phyloP scores from a whole-genome alignment of 1,140 invertebrate genomes.

The Drosophila arawakana region DNA sequence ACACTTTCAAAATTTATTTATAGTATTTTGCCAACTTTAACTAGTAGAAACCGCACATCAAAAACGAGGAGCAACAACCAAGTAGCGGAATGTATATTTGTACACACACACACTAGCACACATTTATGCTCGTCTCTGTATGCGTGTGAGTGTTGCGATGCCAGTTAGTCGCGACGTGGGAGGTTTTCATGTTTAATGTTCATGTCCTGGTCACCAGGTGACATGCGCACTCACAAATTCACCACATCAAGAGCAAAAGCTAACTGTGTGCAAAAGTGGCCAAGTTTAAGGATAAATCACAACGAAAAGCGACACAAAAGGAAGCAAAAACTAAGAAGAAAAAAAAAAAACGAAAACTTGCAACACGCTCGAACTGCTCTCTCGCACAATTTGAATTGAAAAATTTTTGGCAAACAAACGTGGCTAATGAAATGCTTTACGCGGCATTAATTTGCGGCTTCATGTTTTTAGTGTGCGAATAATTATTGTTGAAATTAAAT shows the following conservation, averaged over 20 bases:
- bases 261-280: slow-evolving; percentile 52
- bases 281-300: slow-evolving; percentile 82
- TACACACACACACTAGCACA: neutral
- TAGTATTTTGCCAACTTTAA: slow-evolving; percentile 65
- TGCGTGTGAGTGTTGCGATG: slow-evolving; percentile 8
- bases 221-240: slow-evolving; percentile 66
- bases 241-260: slow-evolving; percentile 40
- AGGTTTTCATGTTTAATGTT: slow-evolving; percentile 35
- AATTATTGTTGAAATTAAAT: slow-evolving; percentile 51
- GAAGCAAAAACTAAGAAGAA: neutral
- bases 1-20: slow-evolving; percentile 59
- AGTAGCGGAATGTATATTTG: slow-evolving; percentile 11
- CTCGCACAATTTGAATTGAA: too few species aligned
- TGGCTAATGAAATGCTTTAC: slow-evolving; percentile 6
- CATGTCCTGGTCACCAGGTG: slow-evolving; percentile 59
- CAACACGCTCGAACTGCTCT: too few species aligned
- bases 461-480: slow-evolving; percentile 31
- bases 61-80: slow-evolving; percentile 12
- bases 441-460: slow-evolving; percentile 10
- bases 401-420: slow-evolving; percentile 6
- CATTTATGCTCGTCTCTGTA: neutral
- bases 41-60: neutral
- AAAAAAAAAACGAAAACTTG: too few species aligned
- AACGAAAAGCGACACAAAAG: slow-evolving; percentile 39
- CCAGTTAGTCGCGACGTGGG: slow-evolving; percentile 53